Base-by-base conservation (phyloP, 1,140 invertebrate genomes). In the Platorchestia sp. region DNA sequence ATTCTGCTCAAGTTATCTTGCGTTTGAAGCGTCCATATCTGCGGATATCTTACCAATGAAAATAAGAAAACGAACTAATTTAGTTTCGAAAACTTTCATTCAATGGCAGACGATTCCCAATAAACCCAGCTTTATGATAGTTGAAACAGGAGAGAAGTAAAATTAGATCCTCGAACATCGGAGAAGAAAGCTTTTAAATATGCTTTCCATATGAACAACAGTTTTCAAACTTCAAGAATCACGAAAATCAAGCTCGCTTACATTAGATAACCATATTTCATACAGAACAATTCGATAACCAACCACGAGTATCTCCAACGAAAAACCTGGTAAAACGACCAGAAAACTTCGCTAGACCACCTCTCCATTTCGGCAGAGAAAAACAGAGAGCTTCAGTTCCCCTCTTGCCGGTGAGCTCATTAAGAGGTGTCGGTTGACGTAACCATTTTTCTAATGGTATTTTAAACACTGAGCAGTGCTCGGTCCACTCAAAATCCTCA, bases 391-490 rank as follows among this genome's bases (percentile, higher is more conserved):
- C 59, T 75, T 75, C 1, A 75, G 59, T 27, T 10, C 59, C 59
- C 59, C 59, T 75, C 59, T 10, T 27, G 59, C 59, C 36, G 10
- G 43, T 47, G 45, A 93, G 91, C 91, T 93, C 91, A 93, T 93
- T 93, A 93, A 44, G 91, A 93, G 43, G 40, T 47, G 43, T 47
- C 45, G 44, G 91, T 93, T 93, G 91, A 93, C 91, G 91, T 47
- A 45, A n/a, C 36, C 43, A 93, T 93, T 44, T 93, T 45, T 93
- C 91, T 93, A 93, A 93, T 93, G 91, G 45, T 93, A 47, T 93
- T 93, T 93, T 93, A 93, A 93, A 93, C 91, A 45, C 91, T 44
- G 43, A 45, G n/a, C 44, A 47, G 91, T 44, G 41, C 40, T 93
- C 47, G 45, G 91, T 47, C 45, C 91, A 45, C 91, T 93, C 91